Evolutionary conservation across 2,113 vertebrate genomes (phyloP), one percentile per base, ranked within the genome.

Genomic region (Gopherus flavomarginatus): DNA sequence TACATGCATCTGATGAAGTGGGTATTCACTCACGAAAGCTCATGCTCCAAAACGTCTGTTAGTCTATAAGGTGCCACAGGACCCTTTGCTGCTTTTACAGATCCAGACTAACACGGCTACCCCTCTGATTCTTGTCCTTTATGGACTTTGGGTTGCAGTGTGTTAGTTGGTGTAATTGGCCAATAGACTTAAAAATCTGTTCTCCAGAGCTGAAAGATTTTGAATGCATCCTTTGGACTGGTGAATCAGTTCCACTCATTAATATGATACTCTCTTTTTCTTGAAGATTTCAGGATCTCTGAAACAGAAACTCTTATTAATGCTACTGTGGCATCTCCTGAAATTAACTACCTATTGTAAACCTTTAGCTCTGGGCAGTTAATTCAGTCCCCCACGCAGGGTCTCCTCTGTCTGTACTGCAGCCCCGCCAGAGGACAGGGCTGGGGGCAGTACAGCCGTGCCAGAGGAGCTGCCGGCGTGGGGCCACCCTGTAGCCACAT

Each of bases 261-360:
- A 92, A 78, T 96, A 81, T 8, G 81, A 91, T 35, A 38, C 19
- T 91, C 38, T 95, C 52, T 82, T 94, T 96, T 92, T 95, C 44
- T 38, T 91, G 72, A 86, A 95, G 49, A 11, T 83, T 95, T 95
- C 93, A 75, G 78, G 95, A n/a, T 84, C 94, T 94, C 93, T 92
- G 85, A 93, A 94, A 92, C 94, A 94, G 94, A 95, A 95, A 87
- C 53, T 38, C 83, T 91, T 72, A 95, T 96, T 93, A 88, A 87
- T 96, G 17, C 12, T 47, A 57, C 26, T 49, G 12, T n/a, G 92
- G 90, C 44, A 93, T 79, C 83, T 86, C 89, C 90, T 94, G 89
- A 90, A 95, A 91, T 93, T 89, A 88, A 85, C 87, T 94, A 56
- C 44, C 1, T 94, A 83, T 11, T 95, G 38, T 1, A 0, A 95